Conservation (phyloP, 2,797 vertebrate genomes). For the Mallotus villosus region DNA sequence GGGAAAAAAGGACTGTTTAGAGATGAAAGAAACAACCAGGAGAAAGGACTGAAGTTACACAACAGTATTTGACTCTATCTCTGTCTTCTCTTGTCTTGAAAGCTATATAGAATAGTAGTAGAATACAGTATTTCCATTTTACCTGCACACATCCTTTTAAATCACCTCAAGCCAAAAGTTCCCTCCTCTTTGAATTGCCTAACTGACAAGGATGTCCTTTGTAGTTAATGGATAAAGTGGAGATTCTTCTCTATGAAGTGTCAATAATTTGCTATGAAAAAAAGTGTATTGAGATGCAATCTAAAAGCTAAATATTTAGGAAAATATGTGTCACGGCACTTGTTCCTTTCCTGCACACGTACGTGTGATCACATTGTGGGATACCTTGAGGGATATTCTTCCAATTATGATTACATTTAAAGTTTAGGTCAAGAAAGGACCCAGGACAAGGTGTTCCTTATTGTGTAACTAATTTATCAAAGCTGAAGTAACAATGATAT, state of each 20-base stretch:
- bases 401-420: too few species aligned
- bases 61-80: too few species aligned
- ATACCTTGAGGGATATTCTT: too few species aligned
- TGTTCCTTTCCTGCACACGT: not conserved
- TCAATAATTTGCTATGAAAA: slow-evolving; percentile 7
- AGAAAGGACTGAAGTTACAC: not conserved
- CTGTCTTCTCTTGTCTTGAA: not conserved
- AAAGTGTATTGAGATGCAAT: not conserved
- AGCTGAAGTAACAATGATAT: too few species aligned
- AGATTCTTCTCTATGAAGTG: slow-evolving; percentile 11
- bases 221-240: slow-evolving; percentile 15
- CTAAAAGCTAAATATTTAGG: slow-evolving; percentile 3
- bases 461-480: too few species aligned
- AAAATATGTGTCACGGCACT: not conserved
- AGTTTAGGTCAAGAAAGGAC: too few species aligned
- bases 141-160: slow-evolving; percentile 57
- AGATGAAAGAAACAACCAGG: not conserved
- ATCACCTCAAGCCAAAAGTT: not conserved
- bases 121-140: slow-evolving; percentile 17
- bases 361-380: too few species aligned
- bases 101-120: not conserved
- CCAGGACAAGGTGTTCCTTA: too few species aligned
- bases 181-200: slow-evolving; percentile 8
- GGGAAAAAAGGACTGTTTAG: not conserved
- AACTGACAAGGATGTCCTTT: slow-evolving; percentile 19